phyloP scores from a whole-genome alignment of 2,113 vertebrate genomes.

The Alethe castanea region DNA sequence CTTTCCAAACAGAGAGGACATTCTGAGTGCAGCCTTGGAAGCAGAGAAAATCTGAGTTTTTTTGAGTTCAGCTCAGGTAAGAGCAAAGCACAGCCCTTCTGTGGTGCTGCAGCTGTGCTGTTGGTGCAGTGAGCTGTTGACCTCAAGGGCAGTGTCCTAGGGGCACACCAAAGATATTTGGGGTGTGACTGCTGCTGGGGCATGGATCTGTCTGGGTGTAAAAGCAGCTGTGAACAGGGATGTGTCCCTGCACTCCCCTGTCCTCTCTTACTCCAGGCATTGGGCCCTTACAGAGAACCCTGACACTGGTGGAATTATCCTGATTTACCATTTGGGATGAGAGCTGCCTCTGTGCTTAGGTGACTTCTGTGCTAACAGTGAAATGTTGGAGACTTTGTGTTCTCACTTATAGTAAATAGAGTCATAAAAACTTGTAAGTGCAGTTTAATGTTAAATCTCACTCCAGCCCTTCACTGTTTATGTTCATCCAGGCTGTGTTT shows the following conservation, averaged over 20 bases:
- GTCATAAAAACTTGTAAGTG: not conserved
- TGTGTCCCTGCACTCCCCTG: not conserved
- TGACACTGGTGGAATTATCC: not conserved
- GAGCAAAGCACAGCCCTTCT: not conserved
- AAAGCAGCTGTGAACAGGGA: not conserved
- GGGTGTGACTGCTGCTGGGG: not conserved
- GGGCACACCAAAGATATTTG: not conserved
- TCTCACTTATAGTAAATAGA: constrained; percentile 8
- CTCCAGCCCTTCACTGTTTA: not conserved
- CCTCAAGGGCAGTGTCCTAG: not conserved
- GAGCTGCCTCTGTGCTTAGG: not conserved
- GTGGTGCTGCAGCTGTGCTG: not conserved
- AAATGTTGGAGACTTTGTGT: not conserved
- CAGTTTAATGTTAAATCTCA: not conserved
- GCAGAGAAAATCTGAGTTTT: not conserved
- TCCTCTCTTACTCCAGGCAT: not conserved
- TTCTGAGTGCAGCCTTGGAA: not conserved
- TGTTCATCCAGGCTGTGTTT: not conserved
- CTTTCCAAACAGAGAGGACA: not conserved
- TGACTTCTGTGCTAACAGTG: not conserved
- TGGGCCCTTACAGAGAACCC: not conserved
- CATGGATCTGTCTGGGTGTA: not conserved
- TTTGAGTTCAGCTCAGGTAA: not conserved
- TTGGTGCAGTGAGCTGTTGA: not conserved
- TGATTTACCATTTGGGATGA: not conserved